These are phyloP conservation scores for Heteromurus nitidus DNA, from an alignment of 2,888 invertebrate genomes.

Conservation along the genomic window DNA sequence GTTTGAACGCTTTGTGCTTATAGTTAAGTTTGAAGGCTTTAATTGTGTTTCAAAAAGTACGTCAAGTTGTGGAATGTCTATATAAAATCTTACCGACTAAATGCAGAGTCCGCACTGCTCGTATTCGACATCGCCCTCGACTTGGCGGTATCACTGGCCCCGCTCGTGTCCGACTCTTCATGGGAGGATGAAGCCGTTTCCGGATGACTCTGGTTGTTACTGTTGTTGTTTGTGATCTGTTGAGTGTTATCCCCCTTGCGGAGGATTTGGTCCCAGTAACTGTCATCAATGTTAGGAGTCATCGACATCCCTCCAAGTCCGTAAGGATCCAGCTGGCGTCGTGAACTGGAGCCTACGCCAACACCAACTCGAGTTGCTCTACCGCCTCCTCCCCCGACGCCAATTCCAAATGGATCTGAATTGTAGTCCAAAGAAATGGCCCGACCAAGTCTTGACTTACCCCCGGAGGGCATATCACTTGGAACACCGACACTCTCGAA, in stretches of 20 bases:
- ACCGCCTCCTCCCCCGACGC: neutral
- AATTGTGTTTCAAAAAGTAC: too few relatives aligned
- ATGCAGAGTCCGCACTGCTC: slow-evolving; percentile 73
- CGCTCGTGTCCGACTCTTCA: slow-evolving; percentile 64
- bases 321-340: slow-evolving; percentile 20
- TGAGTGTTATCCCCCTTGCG: slow-evolving; percentile 59
- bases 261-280: slow-evolving; percentile 72
- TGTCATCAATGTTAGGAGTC: slow-evolving; percentile 68
- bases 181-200: slow-evolving; percentile 44
- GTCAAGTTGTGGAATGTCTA: too few relatives aligned
- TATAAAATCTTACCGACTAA: slow-evolving; percentile 73
- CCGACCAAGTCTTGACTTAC: slow-evolving; percentile 47
- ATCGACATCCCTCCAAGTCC: slow-evolving; percentile 47
- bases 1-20: too few relatives aligned
- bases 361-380: neutral
- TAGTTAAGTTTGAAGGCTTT: too few relatives aligned
- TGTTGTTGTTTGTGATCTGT: slow-evolving; percentile 38
- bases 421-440: slow-evolving; percentile 45
- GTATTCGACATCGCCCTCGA: slow-evolving; percentile 71
- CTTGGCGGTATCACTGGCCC: slow-evolving; percentile 62
- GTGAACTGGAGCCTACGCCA: too few relatives aligned
- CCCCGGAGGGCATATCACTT: slow-evolving; percentile 37
- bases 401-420: slow-evolving; percentile 48
- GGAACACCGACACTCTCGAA: slow-evolving; percentile 69
- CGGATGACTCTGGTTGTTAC: slow-evolving; percentile 35